Evolutionary conservation across 2,797 vertebrate genomes (phyloP).

Genomic region (Gymnothorax reevesii): DNA sequence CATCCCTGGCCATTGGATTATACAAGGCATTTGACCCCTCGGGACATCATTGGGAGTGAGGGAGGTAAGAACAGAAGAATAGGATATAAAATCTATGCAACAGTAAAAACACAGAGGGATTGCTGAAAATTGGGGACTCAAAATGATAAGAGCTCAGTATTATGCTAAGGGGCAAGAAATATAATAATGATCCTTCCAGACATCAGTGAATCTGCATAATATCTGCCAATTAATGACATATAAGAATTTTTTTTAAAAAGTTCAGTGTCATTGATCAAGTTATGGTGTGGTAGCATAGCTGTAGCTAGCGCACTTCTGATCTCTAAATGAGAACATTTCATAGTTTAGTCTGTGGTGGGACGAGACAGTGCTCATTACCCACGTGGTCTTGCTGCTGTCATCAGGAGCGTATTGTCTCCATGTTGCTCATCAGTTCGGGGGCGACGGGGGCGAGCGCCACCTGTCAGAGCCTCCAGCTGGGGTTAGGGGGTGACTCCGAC

Average conservation of each 20-base stretch:
- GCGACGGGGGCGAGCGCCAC: conserved; percentile 33
- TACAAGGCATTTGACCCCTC: too few species aligned
- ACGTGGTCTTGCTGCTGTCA: conserved; percentile 47
- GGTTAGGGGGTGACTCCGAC: not conserved
- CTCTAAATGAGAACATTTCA: not conserved
- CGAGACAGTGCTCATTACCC: not conserved
- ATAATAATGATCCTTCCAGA: not conserved
- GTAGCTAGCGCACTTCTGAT: not conserved
- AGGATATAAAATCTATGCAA: not conserved
- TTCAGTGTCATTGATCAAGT: not conserved
- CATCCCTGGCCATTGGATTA: too few species aligned
- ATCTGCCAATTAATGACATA: not conserved
- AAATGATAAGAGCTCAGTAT: not conserved
- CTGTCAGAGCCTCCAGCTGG: conserved; percentile 32
- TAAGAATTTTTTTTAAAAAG: too few species aligned
- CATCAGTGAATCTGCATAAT: not conserved
- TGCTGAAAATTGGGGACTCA: not conserved
- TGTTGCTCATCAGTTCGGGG: conserved; percentile 51
- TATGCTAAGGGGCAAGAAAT: not conserved
- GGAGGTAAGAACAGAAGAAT: too few species aligned
- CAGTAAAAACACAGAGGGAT: not conserved
- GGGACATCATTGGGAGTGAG: too few species aligned
- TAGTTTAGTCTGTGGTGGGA: not conserved
- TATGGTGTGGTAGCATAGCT: not conserved
- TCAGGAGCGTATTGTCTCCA: conserved; percentile 53